Evolutionary conservation across 2,888 invertebrate species (phyloP), one percentile per base, ranked within the genome.

Genomic region (Desoria tigrina): DNA sequence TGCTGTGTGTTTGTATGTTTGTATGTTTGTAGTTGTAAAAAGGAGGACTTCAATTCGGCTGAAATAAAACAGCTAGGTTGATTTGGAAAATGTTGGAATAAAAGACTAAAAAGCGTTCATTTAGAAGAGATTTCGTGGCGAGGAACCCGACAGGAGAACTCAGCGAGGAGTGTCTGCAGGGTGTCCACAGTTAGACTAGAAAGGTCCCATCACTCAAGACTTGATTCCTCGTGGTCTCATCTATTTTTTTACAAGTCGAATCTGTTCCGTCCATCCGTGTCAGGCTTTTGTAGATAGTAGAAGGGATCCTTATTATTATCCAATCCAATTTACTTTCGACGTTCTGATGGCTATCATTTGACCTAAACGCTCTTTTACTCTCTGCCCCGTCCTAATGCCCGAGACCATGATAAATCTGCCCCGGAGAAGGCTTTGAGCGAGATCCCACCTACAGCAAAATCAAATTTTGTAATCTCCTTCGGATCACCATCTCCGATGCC

Each of bases 91-190:
- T 58, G 58, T 58, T 58, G 3, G 16, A 58, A 27, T 45, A 58
- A 58, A 58, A 26, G 56, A 37, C 32, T 57, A 57, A 57, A n/a
- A 57, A 57, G 42, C 16, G 27, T 58, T 26, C 45, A 45, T 49
- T 58, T 58, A 24, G 45, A 18, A 58, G 57, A 16, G 49, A 45
- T 58, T 61, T 63, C 66, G 69, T 67, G 69, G 73, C 66, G 66
- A 63, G 66, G 68, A 69, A 58, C 69, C 23, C 71, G 56, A 55
- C 69, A 63, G 70, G 69, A 67, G 63, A 65, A 66, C 73, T 58
- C 73, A 73, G 73, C 69, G 59, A 63, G 73, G 58, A 60, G 71
- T 58, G 64, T 61, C 66, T 61, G 71, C 69, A 69, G 69, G 71
- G 69, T 71, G 71, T 71, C 71, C 42, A 51, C 51, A 54, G 42